These are phyloP conservation scores for Ceratina australensis DNA, from an alignment of 1,140 invertebrate species.

Conservation along the genomic window DNA sequence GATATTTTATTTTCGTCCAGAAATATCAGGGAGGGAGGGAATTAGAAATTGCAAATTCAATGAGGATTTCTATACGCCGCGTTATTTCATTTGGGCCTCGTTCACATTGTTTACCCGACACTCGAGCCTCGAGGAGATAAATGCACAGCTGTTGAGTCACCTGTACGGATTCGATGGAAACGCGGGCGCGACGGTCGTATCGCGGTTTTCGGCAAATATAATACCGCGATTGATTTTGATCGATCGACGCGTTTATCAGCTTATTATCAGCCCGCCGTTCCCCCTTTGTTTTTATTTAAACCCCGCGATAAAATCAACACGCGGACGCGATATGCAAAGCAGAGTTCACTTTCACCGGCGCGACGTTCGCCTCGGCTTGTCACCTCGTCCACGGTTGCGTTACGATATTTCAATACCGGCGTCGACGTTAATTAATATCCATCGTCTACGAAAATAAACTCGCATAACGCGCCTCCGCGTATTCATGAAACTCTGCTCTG, in stretches of 20 bases:
- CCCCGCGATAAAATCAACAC: conserved; percentile 42
- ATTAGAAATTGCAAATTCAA: too few species aligned
- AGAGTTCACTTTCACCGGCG: conserved; percentile 16
- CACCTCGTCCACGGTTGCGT: background rate
- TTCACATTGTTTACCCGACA: too few species aligned
- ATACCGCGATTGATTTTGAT: conserved; percentile 13
- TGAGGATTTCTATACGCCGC: too few species aligned
- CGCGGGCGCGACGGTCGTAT: background rate
- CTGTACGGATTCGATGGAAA: conserved; percentile 1
- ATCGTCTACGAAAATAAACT: too few species aligned
- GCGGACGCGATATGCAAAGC: conserved; percentile 31
- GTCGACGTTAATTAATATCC: too few species aligned
- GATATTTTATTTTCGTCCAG: too few species aligned
- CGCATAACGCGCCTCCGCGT: too few species aligned
- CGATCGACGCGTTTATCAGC: conserved; percentile 28
- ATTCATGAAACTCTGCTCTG: too few species aligned
- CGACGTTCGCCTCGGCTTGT: background rate
- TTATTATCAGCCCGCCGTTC: conserved; percentile 29
- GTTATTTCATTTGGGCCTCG: too few species aligned
- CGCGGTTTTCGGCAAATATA: conserved; percentile 4
- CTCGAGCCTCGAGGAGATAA: background rate
- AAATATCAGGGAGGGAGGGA: too few species aligned
- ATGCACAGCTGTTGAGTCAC: background rate
- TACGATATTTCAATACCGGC: conserved; percentile 17
- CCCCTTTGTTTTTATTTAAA: conserved; percentile 44